Evolutionary conservation across 2,888 invertebrate species (phyloP).

Genomic region (Pyrochroa serraticornis): DNA sequence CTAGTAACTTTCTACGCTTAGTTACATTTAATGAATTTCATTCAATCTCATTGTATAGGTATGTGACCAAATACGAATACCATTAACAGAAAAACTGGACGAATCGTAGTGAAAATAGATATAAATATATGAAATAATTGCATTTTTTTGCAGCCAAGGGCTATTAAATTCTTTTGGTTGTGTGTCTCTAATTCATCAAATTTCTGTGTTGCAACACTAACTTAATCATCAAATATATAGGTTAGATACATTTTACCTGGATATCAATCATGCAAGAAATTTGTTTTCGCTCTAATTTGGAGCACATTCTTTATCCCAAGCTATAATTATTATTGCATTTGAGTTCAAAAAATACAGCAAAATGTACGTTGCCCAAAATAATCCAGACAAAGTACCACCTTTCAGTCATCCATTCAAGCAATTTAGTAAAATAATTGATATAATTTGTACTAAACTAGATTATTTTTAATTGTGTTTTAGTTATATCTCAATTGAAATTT

Average conservation of each 20-base stretch:
- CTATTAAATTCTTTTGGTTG: conserved; percentile 6
- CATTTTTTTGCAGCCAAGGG: conserved; percentile 1
- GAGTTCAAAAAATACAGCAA: no score
- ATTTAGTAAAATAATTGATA: no score
- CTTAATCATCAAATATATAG: conserved; percentile 11
- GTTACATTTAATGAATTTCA: no score
- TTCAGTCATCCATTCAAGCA: no score
- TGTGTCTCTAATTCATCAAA: conserved; percentile 11
- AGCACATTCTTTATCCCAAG: conserved; percentile 3
- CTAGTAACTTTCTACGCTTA: neutral
- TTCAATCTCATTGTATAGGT: no score
- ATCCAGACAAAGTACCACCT: no score
- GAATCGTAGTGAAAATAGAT: neutral
- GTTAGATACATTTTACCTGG: conserved; percentile 12
- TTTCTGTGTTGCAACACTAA: conserved; percentile 14
- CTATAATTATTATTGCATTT: conserved; percentile 2
- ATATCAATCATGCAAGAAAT: conserved; percentile 16
- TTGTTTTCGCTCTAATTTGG: conserved; percentile 6
- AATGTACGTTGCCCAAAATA: no score
- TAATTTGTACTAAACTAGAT: no score
- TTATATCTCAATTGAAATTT: no score
- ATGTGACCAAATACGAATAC: neutral
- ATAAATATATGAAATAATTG: conserved; percentile 6
- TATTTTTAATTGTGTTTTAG: no score
- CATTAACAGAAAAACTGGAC: conserved; percentile 1